These are phyloP conservation scores for Lepilemur septentrionalis DNA, from an alignment of 2,797 vertebrate genomes.

Conservation along the genomic window DNA sequence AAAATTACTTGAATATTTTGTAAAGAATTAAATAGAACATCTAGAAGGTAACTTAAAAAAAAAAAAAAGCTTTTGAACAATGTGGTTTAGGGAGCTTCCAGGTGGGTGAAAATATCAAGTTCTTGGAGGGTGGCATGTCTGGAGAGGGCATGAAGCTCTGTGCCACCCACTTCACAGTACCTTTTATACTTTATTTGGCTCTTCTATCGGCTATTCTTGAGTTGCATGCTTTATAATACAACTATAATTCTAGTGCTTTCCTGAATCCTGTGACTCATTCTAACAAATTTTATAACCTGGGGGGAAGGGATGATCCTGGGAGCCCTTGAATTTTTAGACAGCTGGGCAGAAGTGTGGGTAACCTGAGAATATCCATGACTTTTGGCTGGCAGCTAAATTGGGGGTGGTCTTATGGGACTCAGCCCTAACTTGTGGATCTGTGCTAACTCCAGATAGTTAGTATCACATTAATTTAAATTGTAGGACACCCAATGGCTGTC, in stretches of 20 bases:
- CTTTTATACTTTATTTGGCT: not conserved
- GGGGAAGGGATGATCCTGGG: rapidly evolving
- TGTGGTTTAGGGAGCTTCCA: not conserved
- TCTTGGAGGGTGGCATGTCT: not conserved
- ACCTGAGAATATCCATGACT: not conserved
- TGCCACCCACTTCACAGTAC: not conserved
- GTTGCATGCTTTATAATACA: not conserved
- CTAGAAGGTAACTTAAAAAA: too few relatives aligned
- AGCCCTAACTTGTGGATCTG: not conserved
- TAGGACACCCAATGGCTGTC: not conserved
- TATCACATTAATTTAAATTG: not conserved
- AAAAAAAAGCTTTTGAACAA: not conserved
- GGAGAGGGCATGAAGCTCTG: not conserved
- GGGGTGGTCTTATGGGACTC: not conserved
- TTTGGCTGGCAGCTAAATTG: not conserved
- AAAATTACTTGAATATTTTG: too few relatives aligned
- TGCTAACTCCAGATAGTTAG: not conserved
- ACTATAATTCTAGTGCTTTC: not conserved
- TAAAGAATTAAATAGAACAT: too few relatives aligned
- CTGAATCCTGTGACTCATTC: not conserved
- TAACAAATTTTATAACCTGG: not conserved
- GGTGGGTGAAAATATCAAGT: not conserved
- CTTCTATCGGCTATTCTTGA: not conserved
- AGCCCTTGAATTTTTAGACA: not conserved
- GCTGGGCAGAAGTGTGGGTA: not conserved